These are phyloP conservation scores for Plutomurus gul DNA, from an alignment of 1,140 invertebrate genomes.

Conservation along the genomic window DNA sequence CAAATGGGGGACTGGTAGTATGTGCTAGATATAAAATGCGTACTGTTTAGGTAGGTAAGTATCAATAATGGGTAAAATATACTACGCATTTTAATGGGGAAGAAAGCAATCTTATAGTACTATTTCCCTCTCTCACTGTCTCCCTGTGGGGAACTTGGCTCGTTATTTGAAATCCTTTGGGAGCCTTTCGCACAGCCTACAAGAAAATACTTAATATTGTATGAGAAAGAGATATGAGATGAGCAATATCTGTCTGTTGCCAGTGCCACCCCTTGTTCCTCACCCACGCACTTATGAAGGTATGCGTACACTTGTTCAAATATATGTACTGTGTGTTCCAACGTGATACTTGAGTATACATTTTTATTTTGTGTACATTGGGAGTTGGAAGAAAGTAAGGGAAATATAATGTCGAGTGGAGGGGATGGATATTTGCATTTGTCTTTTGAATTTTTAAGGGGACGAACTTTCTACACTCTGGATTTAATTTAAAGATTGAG, in stretches of 20 bases:
- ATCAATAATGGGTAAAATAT: background rate
- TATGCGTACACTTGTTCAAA: too few relatives aligned
- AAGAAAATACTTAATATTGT: background rate
- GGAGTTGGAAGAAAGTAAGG: background rate
- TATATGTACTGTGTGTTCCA: too few relatives aligned
- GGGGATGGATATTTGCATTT: background rate
- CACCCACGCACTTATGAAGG: too few relatives aligned
- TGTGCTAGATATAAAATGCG: too few relatives aligned
- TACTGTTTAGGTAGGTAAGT: background rate
- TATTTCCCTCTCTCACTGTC: constrained; percentile 23
- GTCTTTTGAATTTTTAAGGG: constrained; percentile 8
- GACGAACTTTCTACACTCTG: background rate
- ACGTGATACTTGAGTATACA: too few relatives aligned
- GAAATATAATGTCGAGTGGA: background rate
- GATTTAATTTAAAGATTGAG: background rate
- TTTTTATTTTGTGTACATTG: background rate
- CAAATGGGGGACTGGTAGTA: too few relatives aligned
- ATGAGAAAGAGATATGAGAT: background rate
- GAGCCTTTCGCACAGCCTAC: background rate
- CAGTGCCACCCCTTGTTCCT: too few relatives aligned
- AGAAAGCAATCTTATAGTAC: constrained; percentile 26
- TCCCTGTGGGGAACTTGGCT: background rate
- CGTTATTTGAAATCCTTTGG: background rate
- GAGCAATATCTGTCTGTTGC: too few relatives aligned
- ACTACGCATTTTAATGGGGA: constrained; percentile 11